phyloP scores from a whole-genome alignment of 1,140 invertebrate species.

The Pachyrhynchus sulphureomaculatus region DNA sequence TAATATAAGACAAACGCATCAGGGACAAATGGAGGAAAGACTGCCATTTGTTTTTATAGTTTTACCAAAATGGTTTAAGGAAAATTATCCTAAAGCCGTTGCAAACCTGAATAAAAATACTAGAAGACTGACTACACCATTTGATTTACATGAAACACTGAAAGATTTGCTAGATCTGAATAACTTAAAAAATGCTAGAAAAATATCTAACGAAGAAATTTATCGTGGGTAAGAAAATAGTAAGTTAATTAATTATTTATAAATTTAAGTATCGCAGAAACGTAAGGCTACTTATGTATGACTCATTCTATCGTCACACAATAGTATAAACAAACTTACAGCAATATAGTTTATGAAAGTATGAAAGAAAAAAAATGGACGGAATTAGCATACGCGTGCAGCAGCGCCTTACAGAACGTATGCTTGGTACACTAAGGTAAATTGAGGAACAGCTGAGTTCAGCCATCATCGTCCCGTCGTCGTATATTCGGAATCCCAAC shows the following conservation, averaged over 20 bases:
- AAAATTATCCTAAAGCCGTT: slow-evolving; percentile 63
- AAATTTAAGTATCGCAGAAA: too few relatives aligned
- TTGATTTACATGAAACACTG: slow-evolving; percentile 76
- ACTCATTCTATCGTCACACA: too few relatives aligned
- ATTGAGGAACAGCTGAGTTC: too few relatives aligned
- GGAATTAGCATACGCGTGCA: too few relatives aligned
- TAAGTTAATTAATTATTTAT: not conserved
- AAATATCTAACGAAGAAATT: slow-evolving; percentile 6
- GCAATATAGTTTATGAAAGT: not conserved
- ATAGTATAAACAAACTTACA: not conserved
- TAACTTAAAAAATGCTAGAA: slow-evolving; percentile 1
- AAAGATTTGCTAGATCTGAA: slow-evolving; percentile 58
- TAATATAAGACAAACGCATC: slow-evolving; percentile 71
- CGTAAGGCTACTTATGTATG: too few relatives aligned
- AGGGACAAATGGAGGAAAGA: slow-evolving; percentile 86
- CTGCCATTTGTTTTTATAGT: slow-evolving; percentile 81
- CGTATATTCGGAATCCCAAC: too few relatives aligned
- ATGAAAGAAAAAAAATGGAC: too few relatives aligned
- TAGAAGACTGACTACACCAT: slow-evolving; percentile 78
- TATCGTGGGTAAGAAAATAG: slow-evolving; percentile 52
- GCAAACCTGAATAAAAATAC: slow-evolving; percentile 71
- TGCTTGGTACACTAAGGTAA: too few relatives aligned
- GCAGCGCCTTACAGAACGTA: too few relatives aligned
- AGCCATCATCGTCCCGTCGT: too few relatives aligned
- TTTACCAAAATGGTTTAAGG: slow-evolving; percentile 72